Percentiles rank a stretch among this genome's conserved stretches.
Conservation (phyloP, 2,888 invertebrate species). For the Stegophylla sp. region DNA sequence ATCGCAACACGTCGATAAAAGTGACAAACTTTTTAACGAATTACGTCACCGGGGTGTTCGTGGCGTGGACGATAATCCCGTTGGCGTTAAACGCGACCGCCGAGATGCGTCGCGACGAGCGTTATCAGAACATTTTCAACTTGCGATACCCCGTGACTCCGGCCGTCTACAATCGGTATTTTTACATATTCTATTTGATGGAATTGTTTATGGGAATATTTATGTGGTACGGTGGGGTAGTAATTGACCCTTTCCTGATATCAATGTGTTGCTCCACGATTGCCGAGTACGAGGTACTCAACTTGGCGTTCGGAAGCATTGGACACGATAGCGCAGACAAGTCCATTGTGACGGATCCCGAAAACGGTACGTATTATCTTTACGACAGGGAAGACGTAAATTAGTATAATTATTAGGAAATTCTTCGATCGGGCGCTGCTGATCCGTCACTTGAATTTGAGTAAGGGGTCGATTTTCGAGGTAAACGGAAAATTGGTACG, state of each 20-base stretch:
- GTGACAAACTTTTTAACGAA: neutral
- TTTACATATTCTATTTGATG: no score
- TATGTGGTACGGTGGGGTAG: neutral
- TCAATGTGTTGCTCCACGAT: neutral
- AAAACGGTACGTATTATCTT: neutral
- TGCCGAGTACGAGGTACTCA: neutral
- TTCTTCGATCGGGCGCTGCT: no score
- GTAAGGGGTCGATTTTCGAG: no score
- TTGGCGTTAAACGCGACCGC: neutral
- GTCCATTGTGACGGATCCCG: neutral
- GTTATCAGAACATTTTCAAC: no score
- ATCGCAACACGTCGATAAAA: neutral
- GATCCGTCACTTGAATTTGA: no score
- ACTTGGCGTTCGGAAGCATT: neutral
- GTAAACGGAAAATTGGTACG: no score
- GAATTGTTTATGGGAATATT: neutral
- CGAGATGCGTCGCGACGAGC: no score
- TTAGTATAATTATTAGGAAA: neutral
- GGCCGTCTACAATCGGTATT: no score
- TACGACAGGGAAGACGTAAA: neutral
- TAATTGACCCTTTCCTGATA: slow-evolving; percentile 5
- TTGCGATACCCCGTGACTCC: no score
- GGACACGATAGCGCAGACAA: neutral
- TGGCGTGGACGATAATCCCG: neutral
- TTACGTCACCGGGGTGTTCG: neutral